Conservation (phyloP, 2,113 vertebrate genomes). For the Eurypyga helias region DNA sequence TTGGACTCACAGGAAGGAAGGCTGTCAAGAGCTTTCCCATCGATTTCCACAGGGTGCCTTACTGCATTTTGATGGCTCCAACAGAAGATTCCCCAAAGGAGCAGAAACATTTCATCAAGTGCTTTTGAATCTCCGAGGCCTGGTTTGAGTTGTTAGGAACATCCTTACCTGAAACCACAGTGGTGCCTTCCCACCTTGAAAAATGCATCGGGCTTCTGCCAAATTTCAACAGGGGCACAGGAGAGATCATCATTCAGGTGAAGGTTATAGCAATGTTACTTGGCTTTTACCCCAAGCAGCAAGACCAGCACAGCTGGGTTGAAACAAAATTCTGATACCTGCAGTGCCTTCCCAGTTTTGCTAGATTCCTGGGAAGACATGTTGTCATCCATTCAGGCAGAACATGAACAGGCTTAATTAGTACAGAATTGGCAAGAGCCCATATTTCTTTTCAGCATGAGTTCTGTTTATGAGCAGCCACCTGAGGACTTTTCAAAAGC, state of each 20-base stretch:
- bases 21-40: not conserved
- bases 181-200: not conserved
- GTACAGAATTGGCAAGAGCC: not conserved
- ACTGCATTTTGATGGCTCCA: not conserved
- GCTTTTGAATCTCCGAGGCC: not conserved
- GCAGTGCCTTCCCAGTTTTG: not conserved
- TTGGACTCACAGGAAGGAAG: not conserved
- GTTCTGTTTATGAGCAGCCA: not conserved
- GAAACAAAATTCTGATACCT: not conserved
- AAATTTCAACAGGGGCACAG: not conserved
- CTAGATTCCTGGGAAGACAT: not conserved
- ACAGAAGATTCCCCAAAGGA: not conserved
- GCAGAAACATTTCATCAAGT: not conserved
- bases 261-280: not conserved
- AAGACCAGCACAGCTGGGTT: not conserved
- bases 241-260: not conserved
- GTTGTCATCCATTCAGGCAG: not conserved
- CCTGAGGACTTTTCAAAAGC: not conserved
- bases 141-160: not conserved
- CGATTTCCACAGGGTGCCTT: not conserved
- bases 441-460: not conserved
- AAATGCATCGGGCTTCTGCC: not conserved
- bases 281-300: not conserved
- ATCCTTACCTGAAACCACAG: not conserved
- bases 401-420: conserved; percentile 59